Conservation (phyloP, 2,113 vertebrate genomes). For the Lathamus discolor region DNA sequence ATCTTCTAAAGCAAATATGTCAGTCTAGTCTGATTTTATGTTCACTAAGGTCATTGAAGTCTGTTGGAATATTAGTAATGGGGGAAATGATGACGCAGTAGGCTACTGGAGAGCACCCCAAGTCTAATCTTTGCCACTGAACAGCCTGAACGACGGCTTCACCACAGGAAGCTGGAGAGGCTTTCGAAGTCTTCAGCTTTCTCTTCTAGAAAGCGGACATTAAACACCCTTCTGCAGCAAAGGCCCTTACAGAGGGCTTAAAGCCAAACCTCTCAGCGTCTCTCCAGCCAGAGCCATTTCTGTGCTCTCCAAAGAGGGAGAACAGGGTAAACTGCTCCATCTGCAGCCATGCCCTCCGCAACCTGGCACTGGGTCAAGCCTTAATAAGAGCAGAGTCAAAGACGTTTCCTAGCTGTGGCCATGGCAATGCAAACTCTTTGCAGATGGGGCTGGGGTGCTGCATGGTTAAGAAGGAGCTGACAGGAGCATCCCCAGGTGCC, state of each 20-base stretch:
- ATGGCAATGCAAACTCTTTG: not conserved
- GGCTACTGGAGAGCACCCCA: not conserved
- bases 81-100: constrained; percentile 47
- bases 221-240: not conserved
- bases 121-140: constrained; percentile 16
- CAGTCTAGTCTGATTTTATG: constrained; percentile 32
- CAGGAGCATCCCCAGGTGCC: not conserved
- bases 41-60: constrained; percentile 33
- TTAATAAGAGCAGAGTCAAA: not conserved
- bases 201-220: not conserved
- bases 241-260: not conserved
- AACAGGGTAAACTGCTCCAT: not conserved
- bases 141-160: not conserved
- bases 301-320: not conserved
- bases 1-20: constrained; percentile 47
- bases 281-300: not conserved
- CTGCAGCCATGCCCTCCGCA: not conserved
- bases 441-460: not conserved
- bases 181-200: not conserved
- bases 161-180: not conserved
- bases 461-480: not conserved
- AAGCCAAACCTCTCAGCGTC: not conserved
- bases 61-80: not conserved
- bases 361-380: not conserved
- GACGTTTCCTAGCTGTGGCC: not conserved